Base-by-base conservation (phyloP, 2,888 invertebrate genomes). In the Drosophila ustulata region DNA sequence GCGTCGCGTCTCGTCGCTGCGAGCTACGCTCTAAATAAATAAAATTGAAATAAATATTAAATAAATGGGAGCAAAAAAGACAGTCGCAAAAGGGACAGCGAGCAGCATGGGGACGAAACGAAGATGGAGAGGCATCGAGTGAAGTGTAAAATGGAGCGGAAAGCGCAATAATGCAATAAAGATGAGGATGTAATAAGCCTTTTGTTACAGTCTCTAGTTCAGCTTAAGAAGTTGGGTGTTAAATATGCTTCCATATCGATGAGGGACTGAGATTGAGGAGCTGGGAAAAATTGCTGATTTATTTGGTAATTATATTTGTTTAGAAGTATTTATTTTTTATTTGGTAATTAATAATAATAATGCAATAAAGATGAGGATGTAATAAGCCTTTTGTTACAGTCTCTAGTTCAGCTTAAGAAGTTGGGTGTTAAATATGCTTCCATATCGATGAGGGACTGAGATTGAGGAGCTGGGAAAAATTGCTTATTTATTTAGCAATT, bases 41-140 rank as follows among this genome's bases (percentile, higher is more conserved):
- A 83, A 83, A 86, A 82, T 68, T 76, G 81, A 83, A 80, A 82
- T 83, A 83, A 75, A 79, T 86, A 86, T 76, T 75, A 82, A 71
- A 78, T 78, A 83, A 86, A 80, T 86, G 75, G 75, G 62, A 74
- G 73, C 79, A 70, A 58, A 75, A 37, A 52, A 37, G 39, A 34
- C 39, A 51, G 11, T n/a, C 37, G n/a, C n/a, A 11, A 50, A 45
- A 37, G 47, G 43, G 28, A 30, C 50, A 23, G 13, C 34, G 28
- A 49, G 26, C 9, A 13, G 49, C 32, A n/a, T 3, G 13, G 30
- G 41, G 25, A 25, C 45, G 18, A 9, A 0, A 18, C 30, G 32
- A 11, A 11, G 34, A 3, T 37, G 37, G 39, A 41, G 4, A 7
- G 39, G 39, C 13, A 41, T 41, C 18, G 53, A 59, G 66, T n/a